Conservation (phyloP, 1,140 invertebrate species). For the Schlechtendalia chinensis region DNA sequence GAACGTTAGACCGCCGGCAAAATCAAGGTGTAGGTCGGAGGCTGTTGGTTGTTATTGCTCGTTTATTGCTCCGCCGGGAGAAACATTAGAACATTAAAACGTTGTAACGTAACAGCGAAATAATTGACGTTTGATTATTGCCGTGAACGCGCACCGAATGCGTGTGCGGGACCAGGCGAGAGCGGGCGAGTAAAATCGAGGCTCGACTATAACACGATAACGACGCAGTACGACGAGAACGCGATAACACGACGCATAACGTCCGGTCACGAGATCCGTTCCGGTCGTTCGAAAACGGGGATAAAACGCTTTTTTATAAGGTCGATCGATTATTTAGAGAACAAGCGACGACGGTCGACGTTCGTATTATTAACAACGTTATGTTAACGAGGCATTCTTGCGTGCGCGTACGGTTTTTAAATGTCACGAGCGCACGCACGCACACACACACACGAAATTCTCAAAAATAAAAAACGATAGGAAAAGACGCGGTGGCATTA, state of each 20-base stretch:
- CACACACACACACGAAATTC: not conserved
- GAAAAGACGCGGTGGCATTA: slow-evolving; percentile 43
- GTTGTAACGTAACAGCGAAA: no score
- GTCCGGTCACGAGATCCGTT: slow-evolving; percentile 27
- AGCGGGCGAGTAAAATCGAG: no score
- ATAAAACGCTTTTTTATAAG: slow-evolving; percentile 15
- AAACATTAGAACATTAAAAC: no score
- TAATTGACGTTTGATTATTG: no score
- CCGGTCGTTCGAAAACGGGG: slow-evolving; percentile 29
- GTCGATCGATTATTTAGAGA: slow-evolving; percentile 39
- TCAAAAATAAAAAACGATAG: slow-evolving; percentile 46
- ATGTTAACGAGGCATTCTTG: no score
- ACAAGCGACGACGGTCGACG: not conserved
- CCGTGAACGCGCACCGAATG: no score
- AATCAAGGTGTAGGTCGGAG: no score
- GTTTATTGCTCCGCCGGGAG: no score
- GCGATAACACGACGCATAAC: slow-evolving; percentile 6
- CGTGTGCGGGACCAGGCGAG: no score
- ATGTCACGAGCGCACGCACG: not conserved
- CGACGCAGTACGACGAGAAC: not conserved
- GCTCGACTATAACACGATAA: slow-evolving; percentile 12
- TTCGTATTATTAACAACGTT: not conserved
- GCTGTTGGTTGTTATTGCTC: no score
- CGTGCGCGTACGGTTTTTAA: slow-evolving; percentile 25
- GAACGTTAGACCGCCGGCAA: no score